Evolutionary conservation across 2,888 invertebrate species (phyloP), one percentile per base, ranked within the genome.

Genomic region (Cylindroiulus punctatus): DNA sequence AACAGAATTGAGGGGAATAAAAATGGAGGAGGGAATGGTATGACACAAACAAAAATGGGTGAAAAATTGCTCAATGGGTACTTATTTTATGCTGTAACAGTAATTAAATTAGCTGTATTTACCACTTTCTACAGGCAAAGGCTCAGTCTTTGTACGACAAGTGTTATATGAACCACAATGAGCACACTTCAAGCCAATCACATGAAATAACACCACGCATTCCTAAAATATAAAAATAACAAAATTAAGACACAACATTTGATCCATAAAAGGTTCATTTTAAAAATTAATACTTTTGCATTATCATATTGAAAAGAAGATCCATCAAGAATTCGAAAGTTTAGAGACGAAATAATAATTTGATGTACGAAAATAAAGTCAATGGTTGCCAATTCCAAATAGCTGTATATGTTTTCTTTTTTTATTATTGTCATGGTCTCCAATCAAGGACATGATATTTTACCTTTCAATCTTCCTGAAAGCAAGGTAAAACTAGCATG

Each of bases 161-260:
- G 97, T 97, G 91, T 97, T 97, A 91, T 97, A 97, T 1, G 96
- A 96, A n/a, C 96, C 96, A 90, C 97, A 97, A 88, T 94, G 93
- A 81, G 93, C 92, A 90, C 97, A 97, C 91, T 97, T 97, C 87
- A 96, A 92, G 1, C 97, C 97, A 44, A 97, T 94, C 87, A 97
- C 95, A 90, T 97, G 97, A 91, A 96, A 97, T 89, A 94, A 94
- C 12, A 96, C 95, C 44, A 94, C 94, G 26, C 95, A 84, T 84
- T 84, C 84, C 84, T 84, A 19, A 36, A 32, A 84, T 17, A 84
- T 17, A 44, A 44, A 12, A 8, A 36, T 1, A 36, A 81, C 26
- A 36, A 81, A 19, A 3, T 81, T 81, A n/a, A 52, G n/a, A 52
- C 19, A 4, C 3, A 52, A n/a, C n/a, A 52, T 52, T 52, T n/a